These are phyloP conservation scores for Corythornis cristatus DNA, from an alignment of 2,113 vertebrate genomes.

Conservation along the genomic window DNA sequence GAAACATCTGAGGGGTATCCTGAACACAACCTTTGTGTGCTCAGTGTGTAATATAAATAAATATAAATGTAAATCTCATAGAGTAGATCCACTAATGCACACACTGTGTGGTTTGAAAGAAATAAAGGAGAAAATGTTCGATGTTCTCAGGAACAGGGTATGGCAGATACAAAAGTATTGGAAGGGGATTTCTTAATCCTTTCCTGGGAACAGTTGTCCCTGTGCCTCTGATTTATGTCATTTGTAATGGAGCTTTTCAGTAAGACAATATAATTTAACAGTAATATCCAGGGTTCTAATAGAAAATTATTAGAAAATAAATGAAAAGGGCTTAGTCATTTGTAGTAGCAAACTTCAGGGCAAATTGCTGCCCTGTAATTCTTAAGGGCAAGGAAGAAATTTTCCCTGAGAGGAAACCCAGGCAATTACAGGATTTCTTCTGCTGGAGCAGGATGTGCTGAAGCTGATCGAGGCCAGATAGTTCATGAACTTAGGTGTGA, in stretches of 20 bases:
- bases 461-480: not conserved
- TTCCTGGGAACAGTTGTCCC: not conserved
- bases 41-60: not conserved
- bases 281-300: slow-evolving; percentile 12
- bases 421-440: slow-evolving; percentile 11
- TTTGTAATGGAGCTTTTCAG: slow-evolving; percentile 22
- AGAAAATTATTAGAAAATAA: slow-evolving; percentile 30
- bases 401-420: not conserved
- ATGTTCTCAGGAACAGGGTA: not conserved
- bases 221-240: not conserved
- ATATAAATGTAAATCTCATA: not conserved
- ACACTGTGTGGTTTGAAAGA: not conserved
- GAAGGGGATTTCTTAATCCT: slow-evolving; percentile 10
- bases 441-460: not conserved
- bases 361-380: not conserved
- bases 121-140: not conserved
- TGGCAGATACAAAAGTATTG: not conserved
- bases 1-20: not conserved
- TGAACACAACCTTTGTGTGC: not conserved
- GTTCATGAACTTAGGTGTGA: not conserved
- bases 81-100: not conserved
- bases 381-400: not conserved
- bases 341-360: not conserved
- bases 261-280: not conserved
- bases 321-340: slow-evolving; percentile 30